These are phyloP conservation scores for Meriones psammophilus DNA, from an alignment of 2,797 vertebrate species.

Conservation along the genomic window DNA sequence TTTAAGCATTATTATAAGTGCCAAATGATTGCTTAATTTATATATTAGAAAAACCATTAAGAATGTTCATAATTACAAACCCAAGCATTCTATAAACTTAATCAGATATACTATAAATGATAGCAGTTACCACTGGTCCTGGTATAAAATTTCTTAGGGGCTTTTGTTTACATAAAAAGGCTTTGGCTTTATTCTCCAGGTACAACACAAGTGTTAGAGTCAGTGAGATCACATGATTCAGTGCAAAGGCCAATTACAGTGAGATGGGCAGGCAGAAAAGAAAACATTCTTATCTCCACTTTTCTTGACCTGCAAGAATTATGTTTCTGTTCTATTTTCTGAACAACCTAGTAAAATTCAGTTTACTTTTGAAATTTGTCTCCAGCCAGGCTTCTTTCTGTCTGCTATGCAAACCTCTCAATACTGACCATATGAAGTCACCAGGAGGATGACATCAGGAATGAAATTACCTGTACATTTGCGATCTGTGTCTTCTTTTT, in stretches of 20 bases:
- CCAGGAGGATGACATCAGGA: neutral
- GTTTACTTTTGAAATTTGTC: slow-evolving; percentile 78
- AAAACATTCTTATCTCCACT: neutral
- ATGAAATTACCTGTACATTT: slow-evolving; percentile 95
- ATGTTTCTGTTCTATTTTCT: slow-evolving; percentile 69
- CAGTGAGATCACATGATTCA: neutral
- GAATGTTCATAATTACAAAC: neutral
- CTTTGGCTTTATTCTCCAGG: neutral
- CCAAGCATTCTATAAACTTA: neutral
- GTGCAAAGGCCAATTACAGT: slow-evolving; percentile 51
- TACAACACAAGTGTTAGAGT: neutral
- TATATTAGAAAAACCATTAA: neutral
- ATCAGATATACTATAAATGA: neutral
- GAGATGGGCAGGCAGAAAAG: slow-evolving; percentile 60
- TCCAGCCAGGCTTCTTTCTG: slow-evolving; percentile 73
- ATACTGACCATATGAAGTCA: rapidly evolving
- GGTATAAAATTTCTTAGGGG: neutral
- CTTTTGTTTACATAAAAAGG: neutral
- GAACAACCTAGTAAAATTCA: slow-evolving; percentile 76
- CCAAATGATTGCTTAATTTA: neutral
- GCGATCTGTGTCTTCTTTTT: slow-evolving; percentile 94
- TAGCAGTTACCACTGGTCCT: neutral
- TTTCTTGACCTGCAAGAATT: slow-evolving; percentile 56
- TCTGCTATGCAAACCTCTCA: slow-evolving; percentile 38
- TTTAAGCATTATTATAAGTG: slow-evolving; percentile 40